A percentile compares a stretch with the other conserved stretches of the same genome.
These are phyloP conservation scores for Stenchaetothrips biformis DNA, from an alignment of 2,888 invertebrate genomes.

Conservation along the genomic window DNA sequence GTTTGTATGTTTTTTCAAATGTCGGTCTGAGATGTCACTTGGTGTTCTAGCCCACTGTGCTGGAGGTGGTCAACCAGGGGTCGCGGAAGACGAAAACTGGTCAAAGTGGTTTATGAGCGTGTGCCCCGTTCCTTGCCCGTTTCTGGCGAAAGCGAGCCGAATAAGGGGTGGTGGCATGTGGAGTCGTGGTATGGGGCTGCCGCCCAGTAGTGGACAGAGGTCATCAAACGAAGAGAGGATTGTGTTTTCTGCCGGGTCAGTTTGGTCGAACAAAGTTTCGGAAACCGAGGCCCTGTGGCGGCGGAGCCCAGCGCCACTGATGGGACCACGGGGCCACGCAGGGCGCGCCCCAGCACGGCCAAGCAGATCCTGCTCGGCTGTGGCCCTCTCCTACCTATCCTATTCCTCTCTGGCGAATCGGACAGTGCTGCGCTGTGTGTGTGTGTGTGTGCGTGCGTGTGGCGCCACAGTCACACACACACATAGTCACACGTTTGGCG, in stretches of 20 bases:
- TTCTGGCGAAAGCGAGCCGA: too few species aligned
- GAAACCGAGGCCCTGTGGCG: not conserved
- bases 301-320: too few species aligned
- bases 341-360: not conserved
- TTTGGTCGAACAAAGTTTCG: constrained; percentile 8
- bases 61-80: too few species aligned
- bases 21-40: too few species aligned
- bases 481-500: not conserved
- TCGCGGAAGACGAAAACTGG: too few species aligned
- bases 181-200: not conserved
- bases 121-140: too few species aligned
- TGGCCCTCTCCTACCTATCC: not conserved
- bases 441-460: not conserved
- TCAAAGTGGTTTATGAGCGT: too few species aligned
- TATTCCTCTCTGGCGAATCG: not conserved
- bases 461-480: not conserved
- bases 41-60: too few species aligned
- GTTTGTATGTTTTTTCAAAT: too few species aligned
- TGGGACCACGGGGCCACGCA: not conserved
- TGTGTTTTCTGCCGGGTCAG: constrained; percentile 21
- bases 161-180: not conserved
- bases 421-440: too few species aligned
- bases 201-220: not conserved
- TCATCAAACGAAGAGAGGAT: constrained; percentile 21
- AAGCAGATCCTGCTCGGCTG: too few species aligned